Conservation (phyloP, 2,888 invertebrate genomes). For the Lydus trimaculatus region DNA sequence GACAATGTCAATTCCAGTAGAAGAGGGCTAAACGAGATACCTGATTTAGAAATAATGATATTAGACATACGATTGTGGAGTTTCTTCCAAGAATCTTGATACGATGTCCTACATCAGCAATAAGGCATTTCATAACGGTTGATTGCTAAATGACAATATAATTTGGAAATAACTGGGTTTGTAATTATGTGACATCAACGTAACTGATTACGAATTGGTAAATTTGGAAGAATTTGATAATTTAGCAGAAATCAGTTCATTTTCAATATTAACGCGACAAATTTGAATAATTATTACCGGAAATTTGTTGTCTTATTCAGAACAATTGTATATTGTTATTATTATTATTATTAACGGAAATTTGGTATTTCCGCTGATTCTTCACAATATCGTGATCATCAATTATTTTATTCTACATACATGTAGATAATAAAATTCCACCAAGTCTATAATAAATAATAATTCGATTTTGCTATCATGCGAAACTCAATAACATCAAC, state of each 20-base stretch:
- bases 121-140: background rate
- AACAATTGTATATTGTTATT: too few species aligned
- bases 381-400: too few species aligned
- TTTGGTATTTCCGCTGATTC: too few species aligned
- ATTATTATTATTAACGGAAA: too few species aligned
- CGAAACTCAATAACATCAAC: conserved; percentile 31
- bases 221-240: background rate
- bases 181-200: background rate
- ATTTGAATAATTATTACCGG: too few species aligned
- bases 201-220: background rate
- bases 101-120: background rate
- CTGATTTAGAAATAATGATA: conserved; percentile 31
- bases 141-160: background rate
- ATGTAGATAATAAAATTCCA: too few species aligned
- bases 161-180: background rate
- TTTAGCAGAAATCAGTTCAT: background rate
- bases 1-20: conserved; percentile 37
- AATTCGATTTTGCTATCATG: conserved; percentile 29
- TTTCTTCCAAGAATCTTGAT: background rate
- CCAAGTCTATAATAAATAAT: too few species aligned
- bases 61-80: background rate
- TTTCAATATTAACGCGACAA: background rate
- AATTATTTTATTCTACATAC: too few species aligned
- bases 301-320: too few species aligned
- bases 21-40: conserved; percentile 21